phyloP scores from a whole-genome alignment of 2,797 vertebrate genomes.

The Protosalanx chinensis region DNA sequence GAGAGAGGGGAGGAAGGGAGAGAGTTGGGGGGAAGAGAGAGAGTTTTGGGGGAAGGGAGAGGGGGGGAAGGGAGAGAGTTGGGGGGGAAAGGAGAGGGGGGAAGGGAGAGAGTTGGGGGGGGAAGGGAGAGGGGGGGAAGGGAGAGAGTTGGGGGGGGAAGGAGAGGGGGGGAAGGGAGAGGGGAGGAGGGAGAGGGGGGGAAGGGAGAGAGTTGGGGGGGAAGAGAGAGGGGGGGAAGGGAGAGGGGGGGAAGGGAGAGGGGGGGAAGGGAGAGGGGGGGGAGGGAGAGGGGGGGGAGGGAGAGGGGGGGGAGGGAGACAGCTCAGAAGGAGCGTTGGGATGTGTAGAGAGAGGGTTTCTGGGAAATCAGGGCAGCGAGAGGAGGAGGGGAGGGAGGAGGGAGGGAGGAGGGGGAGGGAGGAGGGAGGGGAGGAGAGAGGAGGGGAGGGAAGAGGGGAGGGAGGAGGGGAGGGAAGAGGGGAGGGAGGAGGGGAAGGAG shows the following conservation, averaged over 20 bases:
- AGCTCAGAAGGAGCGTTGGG: no score
- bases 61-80: conserved; percentile 18
- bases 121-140: no score
- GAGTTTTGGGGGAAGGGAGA: conserved; percentile 15
- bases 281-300: no score
- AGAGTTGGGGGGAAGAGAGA: not conserved
- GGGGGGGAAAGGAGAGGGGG: not conserved
- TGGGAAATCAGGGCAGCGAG: no score
- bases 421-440: not conserved
- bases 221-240: conserved; percentile 17
- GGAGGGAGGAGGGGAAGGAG: conserved; percentile 6
- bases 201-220: conserved; percentile 13
- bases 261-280: no score
- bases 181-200: conserved; percentile 7
- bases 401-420: no score
- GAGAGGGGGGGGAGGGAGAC: no score
- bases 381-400: no score
- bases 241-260: not conserved
- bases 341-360: no score
- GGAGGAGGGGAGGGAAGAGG: not conserved
- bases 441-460: not conserved
- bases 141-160: no score
- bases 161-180: conserved; percentile 1
- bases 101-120: no score
- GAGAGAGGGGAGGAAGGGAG: conserved; percentile 13